Conservation (phyloP, 2,888 invertebrate species). For the Germaria angustata region DNA sequence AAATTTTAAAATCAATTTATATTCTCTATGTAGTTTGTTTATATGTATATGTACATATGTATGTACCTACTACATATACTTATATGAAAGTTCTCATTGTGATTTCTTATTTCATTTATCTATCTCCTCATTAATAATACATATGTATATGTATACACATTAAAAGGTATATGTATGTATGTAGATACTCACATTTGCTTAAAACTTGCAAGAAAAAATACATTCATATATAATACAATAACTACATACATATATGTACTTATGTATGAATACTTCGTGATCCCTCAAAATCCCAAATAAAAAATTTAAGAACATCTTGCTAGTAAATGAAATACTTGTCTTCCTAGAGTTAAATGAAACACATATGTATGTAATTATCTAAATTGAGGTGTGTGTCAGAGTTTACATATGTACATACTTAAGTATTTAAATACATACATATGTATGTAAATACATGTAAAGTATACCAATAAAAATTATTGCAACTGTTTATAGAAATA, state of each 20-base stretch:
- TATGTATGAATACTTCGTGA: neutral
- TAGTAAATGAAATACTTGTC: neutral
- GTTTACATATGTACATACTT: neutral
- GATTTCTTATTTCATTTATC: neutral
- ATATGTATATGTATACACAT: neutral
- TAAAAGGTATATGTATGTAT: neutral
- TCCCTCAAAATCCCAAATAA: neutral
- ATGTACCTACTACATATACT: too few relatives aligned
- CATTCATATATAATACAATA: neutral
- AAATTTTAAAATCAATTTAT: conserved; percentile 17
- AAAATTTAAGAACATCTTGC: neutral
- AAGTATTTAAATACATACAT: neutral
- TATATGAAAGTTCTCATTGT: neutral
- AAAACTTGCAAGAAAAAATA: neutral
- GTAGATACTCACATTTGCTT: too few relatives aligned
- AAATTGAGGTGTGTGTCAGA: too few relatives aligned
- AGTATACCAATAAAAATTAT: neutral
- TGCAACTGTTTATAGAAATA: conserved; percentile 11
- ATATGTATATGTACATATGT: neutral
- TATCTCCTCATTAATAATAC: conserved; percentile 14
- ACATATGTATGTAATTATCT: neutral
- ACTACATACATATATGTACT: neutral
- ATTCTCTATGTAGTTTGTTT: conserved; percentile 15
- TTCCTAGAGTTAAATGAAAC: neutral
- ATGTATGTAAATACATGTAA: neutral